phyloP scores from a whole-genome alignment of 2,113 vertebrate species.

The Nothocercus julius region DNA sequence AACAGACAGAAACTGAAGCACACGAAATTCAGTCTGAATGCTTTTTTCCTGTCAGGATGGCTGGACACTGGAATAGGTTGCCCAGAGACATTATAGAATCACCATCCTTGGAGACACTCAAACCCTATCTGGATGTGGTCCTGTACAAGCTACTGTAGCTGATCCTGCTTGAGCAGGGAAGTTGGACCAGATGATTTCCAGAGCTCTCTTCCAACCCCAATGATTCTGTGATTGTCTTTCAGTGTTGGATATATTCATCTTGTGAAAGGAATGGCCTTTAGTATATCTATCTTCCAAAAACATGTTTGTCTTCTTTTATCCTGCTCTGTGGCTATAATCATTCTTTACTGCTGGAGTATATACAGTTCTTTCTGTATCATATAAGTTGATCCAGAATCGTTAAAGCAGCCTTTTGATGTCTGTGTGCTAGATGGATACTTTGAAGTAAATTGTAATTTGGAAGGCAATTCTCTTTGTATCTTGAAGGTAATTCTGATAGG shows the following conservation, averaged over 20 bases:
- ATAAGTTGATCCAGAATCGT: neutral
- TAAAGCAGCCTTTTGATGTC: neutral
- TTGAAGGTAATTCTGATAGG: neutral
- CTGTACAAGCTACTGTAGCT: no score
- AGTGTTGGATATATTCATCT: accelerated
- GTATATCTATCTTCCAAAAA: neutral
- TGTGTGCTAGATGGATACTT: neutral
- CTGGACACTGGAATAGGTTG: no score
- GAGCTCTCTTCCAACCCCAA: no score
- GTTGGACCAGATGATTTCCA: no score
- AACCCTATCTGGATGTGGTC: no score
- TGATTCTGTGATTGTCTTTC: neutral
- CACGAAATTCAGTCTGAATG: no score
- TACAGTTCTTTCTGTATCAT: neutral
- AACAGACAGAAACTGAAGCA: no score
- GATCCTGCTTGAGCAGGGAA: no score
- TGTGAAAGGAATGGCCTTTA: neutral
- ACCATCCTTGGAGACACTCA: no score
- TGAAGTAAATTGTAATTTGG: neutral
- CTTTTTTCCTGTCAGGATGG: no score
- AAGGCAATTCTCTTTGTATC: neutral
- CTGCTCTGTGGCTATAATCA: neutral
- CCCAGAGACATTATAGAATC: no score
- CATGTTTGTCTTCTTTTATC: neutral
- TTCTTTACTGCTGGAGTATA: neutral